These are phyloP conservation scores for Anthophora plumipes DNA, from an alignment of 2,888 invertebrate species.

Conservation along the genomic window DNA sequence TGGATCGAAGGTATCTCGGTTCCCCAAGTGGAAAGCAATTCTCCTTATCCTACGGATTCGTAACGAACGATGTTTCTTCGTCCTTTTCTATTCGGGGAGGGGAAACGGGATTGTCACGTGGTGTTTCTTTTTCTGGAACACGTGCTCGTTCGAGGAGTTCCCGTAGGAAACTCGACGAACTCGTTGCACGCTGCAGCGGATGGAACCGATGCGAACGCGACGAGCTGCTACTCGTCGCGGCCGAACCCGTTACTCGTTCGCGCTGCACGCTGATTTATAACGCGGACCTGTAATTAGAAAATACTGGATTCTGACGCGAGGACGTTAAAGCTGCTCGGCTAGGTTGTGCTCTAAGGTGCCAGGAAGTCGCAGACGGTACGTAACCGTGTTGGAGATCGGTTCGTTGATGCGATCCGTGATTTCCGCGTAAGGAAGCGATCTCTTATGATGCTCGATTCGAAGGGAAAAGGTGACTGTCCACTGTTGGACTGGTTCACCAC, in stretches of 20 bases:
- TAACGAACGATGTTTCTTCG: background rate
- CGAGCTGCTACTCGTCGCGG: background rate
- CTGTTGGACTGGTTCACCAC: background rate
- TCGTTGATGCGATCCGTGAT: background rate
- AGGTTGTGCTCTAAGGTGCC: background rate
- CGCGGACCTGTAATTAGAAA: conserved; percentile 46
- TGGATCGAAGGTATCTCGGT: too few species aligned
- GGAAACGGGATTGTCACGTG: conserved; percentile 6
- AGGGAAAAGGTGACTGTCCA: background rate
- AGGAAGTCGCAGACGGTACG: conserved; percentile 12
- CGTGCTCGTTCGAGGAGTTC: background rate
- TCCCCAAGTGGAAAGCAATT: background rate
- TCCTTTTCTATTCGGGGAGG: background rate
- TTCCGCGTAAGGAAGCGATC: conserved; percentile 37
- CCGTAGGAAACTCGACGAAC: background rate
- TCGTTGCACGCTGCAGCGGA: conserved; percentile 9
- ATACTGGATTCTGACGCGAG: conserved; percentile 10
- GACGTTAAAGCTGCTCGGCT: background rate
- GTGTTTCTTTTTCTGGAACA: background rate
- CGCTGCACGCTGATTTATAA: conserved; percentile 40
- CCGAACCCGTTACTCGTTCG: conserved; percentile 40
- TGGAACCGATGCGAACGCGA: conserved; percentile 9
- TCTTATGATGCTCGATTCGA: conserved; percentile 33
- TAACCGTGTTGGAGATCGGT: background rate
- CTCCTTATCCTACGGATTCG: too few species aligned